Conservation (phyloP, 2,888 invertebrate species). For the Abrostola triplasia region DNA sequence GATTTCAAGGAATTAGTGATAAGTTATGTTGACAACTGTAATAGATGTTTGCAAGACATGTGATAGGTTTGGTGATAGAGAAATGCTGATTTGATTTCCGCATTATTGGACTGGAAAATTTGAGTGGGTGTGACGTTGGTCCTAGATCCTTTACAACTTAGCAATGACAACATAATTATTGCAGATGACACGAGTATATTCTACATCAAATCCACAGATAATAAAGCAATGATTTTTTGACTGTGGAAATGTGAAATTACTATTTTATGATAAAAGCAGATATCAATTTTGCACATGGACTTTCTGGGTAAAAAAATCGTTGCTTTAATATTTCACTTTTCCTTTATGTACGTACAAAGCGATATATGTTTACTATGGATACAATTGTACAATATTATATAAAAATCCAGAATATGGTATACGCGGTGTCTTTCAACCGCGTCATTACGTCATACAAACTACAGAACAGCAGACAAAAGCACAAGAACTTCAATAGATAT, state of each 20-base stretch:
- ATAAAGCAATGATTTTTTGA: not conserved
- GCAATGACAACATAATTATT: not conserved
- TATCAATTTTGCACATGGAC: too few relatives aligned
- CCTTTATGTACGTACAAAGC: not conserved
- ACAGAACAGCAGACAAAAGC: conserved; percentile 74
- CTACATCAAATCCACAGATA: not conserved
- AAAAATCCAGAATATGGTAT: conserved; percentile 21
- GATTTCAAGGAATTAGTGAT: conserved; percentile 62
- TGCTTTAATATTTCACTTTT: not conserved
- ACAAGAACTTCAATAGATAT: conserved; percentile 77
- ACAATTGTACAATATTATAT: conserved; percentile 34
- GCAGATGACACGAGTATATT: too few relatives aligned
- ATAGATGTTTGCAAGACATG: conserved; percentile 24
- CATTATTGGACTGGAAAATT: not conserved
- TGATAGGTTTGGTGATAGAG: conserved; percentile 12
- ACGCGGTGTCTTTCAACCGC: conserved; percentile 71
- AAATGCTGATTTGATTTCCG: conserved; percentile 18
- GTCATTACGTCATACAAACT: conserved; percentile 61
- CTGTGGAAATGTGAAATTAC: too few relatives aligned
- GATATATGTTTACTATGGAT: not conserved
- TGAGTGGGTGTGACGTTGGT: not conserved
- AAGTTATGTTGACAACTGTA: conserved; percentile 48
- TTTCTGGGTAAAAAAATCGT: too few relatives aligned
- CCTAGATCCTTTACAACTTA: not conserved
- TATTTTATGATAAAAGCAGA: too few relatives aligned